phyloP scores from a whole-genome alignment of 2,888 invertebrate genomes.

The Andrena minutula region DNA sequence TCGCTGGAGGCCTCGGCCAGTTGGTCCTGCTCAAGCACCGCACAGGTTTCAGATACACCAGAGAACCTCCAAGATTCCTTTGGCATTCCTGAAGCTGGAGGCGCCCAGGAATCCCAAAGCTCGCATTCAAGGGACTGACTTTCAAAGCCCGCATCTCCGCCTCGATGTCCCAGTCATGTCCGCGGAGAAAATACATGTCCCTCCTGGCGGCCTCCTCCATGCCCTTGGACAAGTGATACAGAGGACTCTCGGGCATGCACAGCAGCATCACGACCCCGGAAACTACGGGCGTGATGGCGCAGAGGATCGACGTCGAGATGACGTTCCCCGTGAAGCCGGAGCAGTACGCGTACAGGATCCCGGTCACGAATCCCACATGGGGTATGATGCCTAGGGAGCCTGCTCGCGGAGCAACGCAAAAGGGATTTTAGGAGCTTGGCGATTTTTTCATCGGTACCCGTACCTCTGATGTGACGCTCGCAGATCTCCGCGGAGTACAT shows the following conservation, averaged over 20 bases:
- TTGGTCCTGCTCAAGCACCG: conserved; percentile 41
- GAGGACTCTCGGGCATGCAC: conserved; percentile 94
- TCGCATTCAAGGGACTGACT: conserved; percentile 82
- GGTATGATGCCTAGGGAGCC: conserved; percentile 94
- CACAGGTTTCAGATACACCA: background rate
- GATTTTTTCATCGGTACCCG: background rate
- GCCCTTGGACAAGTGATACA: conserved; percentile 88
- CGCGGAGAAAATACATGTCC: conserved; percentile 90
- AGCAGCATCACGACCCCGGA: conserved; percentile 89
- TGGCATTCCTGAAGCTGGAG: background rate
- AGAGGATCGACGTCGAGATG: conserved; percentile 86
- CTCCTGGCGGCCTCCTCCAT: conserved; percentile 88
- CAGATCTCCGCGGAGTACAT: conserved; percentile 94
- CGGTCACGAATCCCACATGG: conserved; percentile 93
- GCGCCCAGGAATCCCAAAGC: background rate
- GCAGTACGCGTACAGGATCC: conserved; percentile 91
- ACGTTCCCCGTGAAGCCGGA: conserved; percentile 87
- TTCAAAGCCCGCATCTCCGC: conserved; percentile 88
- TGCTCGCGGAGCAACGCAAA: background rate
- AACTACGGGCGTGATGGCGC: conserved; percentile 88
- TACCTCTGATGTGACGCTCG: conserved; percentile 90
- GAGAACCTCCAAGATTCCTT: background rate
- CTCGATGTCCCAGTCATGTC: conserved; percentile 88
- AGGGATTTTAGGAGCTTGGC: background rate
- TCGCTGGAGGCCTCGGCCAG: conserved; percentile 24